A percentile compares a stretch with the other conserved stretches of the same genome.
Conservation (phyloP, 2,888 invertebrate genomes). For the Tachina grossa region DNA sequence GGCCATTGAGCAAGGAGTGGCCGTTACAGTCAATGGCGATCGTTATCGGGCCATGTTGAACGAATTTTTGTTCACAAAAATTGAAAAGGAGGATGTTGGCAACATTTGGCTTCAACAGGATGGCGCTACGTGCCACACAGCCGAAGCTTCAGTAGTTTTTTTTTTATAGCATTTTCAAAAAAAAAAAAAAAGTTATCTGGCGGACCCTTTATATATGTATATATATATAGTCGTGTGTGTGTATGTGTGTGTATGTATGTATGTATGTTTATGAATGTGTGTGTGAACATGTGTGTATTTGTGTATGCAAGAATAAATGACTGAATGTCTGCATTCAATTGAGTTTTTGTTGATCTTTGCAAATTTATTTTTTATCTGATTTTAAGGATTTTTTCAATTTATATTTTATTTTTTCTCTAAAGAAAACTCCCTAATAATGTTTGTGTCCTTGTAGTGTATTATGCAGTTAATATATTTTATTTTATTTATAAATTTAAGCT, state of each 20-base stretch:
- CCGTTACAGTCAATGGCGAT: no score
- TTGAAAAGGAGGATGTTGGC: no score
- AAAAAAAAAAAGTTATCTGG: no score
- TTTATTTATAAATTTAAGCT: background rate
- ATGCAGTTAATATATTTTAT: conserved; percentile 26
- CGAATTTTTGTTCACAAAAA: no score
- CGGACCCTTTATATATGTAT: no score
- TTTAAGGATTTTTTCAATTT: conserved; percentile 24
- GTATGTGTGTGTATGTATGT: background rate
- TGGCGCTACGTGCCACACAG: no score
- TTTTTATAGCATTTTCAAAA: no score
- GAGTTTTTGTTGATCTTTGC: conserved; percentile 62
- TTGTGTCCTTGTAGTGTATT: conserved; percentile 6
- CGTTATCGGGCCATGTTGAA: no score
- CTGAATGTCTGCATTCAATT: conserved; percentile 66
- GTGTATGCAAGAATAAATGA: conserved; percentile 44
- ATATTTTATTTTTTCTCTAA: conserved; percentile 11
- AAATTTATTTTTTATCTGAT: conserved; percentile 48
- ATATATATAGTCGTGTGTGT: no score
- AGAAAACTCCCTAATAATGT: background rate
- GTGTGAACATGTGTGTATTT: background rate
- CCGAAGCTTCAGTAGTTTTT: no score
- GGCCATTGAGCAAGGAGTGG: no score
- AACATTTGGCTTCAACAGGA: no score
- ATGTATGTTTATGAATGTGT: background rate